Evolutionary conservation across 2,888 invertebrate species (phyloP).

Genomic region (Hyppa rectilinea): DNA sequence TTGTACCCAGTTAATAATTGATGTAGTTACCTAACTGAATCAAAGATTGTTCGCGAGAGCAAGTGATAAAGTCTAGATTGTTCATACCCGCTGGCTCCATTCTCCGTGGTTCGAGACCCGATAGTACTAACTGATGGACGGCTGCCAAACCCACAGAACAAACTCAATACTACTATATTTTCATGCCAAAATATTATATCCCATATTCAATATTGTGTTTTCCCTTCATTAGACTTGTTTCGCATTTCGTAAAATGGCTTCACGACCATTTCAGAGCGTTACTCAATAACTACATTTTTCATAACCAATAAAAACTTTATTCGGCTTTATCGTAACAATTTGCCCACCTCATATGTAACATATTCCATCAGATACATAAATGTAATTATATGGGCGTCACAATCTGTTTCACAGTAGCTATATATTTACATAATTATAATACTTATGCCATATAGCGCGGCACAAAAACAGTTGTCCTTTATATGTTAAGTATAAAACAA

Average conservation of each 20-base stretch:
- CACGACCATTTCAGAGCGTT: conserved; percentile 34
- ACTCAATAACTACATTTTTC: conserved; percentile 40
- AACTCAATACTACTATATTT: conserved; percentile 74
- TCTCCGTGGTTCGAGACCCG: conserved; percentile 45
- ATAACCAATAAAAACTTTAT: conserved; percentile 42
- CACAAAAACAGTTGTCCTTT: conserved; percentile 51
- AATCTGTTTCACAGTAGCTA: conserved; percentile 43
- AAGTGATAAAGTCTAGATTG: conserved; percentile 36
- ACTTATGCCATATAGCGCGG: conserved; percentile 25
- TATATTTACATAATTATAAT: conserved; percentile 50
- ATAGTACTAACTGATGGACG: conserved; percentile 79
- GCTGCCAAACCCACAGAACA: conserved; percentile 77
- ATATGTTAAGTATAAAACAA: conserved; percentile 51
- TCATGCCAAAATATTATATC: conserved; percentile 70
- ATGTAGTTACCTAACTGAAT: conserved; percentile 25
- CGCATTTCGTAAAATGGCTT: conserved; percentile 37
- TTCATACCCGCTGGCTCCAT: conserved; percentile 32
- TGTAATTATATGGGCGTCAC: conserved; percentile 36
- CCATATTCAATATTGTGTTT: conserved; percentile 50
- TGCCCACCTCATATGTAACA: conserved; percentile 7
- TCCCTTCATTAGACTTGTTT: conserved; percentile 39
- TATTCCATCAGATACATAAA: conserved; percentile 42
- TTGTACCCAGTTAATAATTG: conserved; percentile 39
- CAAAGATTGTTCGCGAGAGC: conserved; percentile 32
- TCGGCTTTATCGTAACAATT: conserved; percentile 24